phyloP scores from a whole-genome alignment of 1,140 invertebrate species.

The Brachionus plicatilis region DNA sequence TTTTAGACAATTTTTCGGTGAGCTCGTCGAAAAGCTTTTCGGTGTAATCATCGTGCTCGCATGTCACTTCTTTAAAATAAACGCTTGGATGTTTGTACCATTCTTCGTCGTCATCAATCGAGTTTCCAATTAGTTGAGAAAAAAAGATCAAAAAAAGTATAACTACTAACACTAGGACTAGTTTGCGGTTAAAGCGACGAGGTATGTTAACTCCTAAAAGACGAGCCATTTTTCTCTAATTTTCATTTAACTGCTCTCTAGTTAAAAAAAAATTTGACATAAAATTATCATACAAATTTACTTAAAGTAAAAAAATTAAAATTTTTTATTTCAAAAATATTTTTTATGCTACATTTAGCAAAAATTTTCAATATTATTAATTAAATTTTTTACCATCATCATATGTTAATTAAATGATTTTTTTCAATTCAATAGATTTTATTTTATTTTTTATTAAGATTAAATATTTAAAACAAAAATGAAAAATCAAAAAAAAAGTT shows the following conservation, averaged over 20 bases:
- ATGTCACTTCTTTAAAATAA: background rate
- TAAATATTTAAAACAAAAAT: too few species aligned
- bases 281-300: background rate
- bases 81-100: conserved; percentile 3
- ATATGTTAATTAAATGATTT: background rate
- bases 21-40: background rate
- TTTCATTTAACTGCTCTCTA: background rate
- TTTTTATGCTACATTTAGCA: background rate
- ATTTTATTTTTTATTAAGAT: too few species aligned
- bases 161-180: background rate
- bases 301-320: background rate
- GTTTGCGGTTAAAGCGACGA: background rate
- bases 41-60: conserved; percentile 12
- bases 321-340: background rate
- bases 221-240: background rate
- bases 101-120: conserved; percentile 8
- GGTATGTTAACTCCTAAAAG: conserved; percentile 3
- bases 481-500: too few species aligned
- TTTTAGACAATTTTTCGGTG: background rate
- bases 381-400: background rate
- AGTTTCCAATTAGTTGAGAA: background rate
- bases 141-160: background rate
- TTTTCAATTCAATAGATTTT: too few species aligned
- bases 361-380: background rate
- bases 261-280: background rate